Base-by-base conservation (phyloP, 1,140 invertebrate genomes). In the Rhagoletis pomonella region DNA sequence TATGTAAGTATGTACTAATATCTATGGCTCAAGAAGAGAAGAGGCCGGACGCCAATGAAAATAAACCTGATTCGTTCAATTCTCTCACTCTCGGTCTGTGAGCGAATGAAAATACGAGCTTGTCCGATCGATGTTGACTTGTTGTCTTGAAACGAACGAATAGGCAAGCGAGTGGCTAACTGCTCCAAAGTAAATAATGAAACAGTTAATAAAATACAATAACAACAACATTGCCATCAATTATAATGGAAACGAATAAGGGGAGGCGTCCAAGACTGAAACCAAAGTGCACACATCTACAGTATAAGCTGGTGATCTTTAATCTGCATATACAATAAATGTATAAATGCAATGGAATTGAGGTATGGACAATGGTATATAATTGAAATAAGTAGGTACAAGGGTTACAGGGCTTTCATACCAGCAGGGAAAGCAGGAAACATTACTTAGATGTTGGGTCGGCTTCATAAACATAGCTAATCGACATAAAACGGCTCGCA, bases 231-330 rank as follows among this genome's bases (percentile, higher is more conserved):
- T 81, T 81, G n/a, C 44, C 47, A 29, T 55, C 14, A 81, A 81
- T 81, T 81, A 81, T 81, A 81, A 81, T 81, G 73, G 73, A 81
- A 81, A 81, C 73, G 73, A 81, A 81, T 55, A 81, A 81, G 73
- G 73, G 73, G 73, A 81, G 73, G 73, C 19, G 73, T 81, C 73
- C 73, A 58, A 81, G 47, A 73, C 73, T 55, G 73, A 55, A 81
- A 19, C 73, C 19, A n/a, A 50, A 44, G 17, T 55, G 47, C 47
- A 81, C 47, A 55, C 73, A 81, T n/a, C 17, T 17, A 55, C 47
- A 81, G 42, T 7, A 81, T 67, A 81, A 81, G n/a, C 47, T 81
- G 12, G 73, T 81, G 73, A 81, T 81, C 73, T 81, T 81, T 55
- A 81, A 81, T 81, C 47, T 55, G 73, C 60, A 62, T 55, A n/a